Percentiles rank a stretch among this genome's conserved stretches.
Evolutionary conservation across 2,113 vertebrate genomes (phyloP).

Genomic region (Perognathus longimembris): DNA sequence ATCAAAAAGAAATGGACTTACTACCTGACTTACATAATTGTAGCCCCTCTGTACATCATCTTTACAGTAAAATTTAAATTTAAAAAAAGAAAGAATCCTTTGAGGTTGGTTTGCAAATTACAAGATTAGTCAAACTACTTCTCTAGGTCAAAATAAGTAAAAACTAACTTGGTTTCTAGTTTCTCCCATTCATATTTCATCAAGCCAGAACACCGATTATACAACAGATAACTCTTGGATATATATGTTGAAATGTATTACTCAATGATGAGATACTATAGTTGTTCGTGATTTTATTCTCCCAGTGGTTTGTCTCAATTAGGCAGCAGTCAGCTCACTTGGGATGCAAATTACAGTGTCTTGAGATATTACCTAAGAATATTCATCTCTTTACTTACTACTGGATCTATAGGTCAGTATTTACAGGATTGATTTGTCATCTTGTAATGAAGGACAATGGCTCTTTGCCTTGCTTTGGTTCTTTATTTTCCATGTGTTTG

Average conservation of each 20-base stretch:
- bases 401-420: background rate
- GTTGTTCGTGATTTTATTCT: background rate
- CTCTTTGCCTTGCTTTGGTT: background rate
- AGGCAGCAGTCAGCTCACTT: background rate
- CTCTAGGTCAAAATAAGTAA: background rate
- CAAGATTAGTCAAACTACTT: background rate
- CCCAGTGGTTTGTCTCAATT: background rate
- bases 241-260: background rate
- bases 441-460: background rate
- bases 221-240: background rate
- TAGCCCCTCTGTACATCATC: too few species aligned
- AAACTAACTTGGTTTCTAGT: slow-evolving; percentile 26
- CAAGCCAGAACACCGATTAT: background rate
- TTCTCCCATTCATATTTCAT: background rate
- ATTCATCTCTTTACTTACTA: background rate
- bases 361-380: background rate
- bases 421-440: background rate
- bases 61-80: too few species aligned
- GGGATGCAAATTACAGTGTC: background rate
- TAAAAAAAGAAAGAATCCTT: background rate
- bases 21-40: too few species aligned
- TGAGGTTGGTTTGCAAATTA: background rate
- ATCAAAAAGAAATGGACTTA: too few species aligned
- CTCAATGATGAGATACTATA: background rate
- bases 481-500: background rate